A percentile compares a stretch with the other conserved stretches of the same genome.
Conservation (phyloP, 2,888 invertebrate genomes). For the Watsonalla cultraria region DNA sequence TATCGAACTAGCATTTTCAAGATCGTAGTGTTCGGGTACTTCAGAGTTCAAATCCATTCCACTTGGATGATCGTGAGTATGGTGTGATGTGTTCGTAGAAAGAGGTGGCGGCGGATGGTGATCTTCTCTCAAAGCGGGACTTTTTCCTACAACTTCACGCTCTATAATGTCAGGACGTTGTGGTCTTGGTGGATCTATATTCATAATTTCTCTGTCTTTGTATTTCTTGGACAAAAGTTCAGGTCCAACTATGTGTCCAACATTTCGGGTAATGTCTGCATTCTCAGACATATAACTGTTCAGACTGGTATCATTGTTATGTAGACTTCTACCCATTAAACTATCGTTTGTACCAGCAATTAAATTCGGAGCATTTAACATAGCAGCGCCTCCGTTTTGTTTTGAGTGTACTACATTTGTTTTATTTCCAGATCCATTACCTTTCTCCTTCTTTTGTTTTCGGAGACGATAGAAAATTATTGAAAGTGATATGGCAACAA, state of each 20-base stretch:
- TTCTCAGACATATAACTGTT: slow-evolving; percentile 85
- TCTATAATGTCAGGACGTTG: slow-evolving; percentile 97
- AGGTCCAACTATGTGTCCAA: slow-evolving; percentile 88
- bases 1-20: slow-evolving; percentile 98
- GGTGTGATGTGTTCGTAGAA: slow-evolving; percentile 84
- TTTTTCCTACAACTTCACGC: slow-evolving; percentile 91
- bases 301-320: slow-evolving; percentile 84
- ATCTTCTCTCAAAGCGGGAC: slow-evolving; percentile 87
- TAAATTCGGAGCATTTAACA: slow-evolving; percentile 84
- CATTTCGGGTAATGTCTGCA: slow-evolving; percentile 86
- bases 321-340: slow-evolving; percentile 83
- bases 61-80: slow-evolving; percentile 84
- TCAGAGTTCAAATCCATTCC: slow-evolving; percentile 88
- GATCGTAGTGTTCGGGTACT: slow-evolving; percentile 94
- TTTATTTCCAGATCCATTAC: slow-evolving; percentile 80
- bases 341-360: slow-evolving; percentile 84
- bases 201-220: slow-evolving; percentile 90
- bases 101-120: slow-evolving; percentile 89
- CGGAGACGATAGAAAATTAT: slow-evolving; percentile 95
- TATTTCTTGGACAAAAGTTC: slow-evolving; percentile 93
- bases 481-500: slow-evolving; percentile 93
- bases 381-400: slow-evolving; percentile 84
- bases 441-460: slow-evolving; percentile 92
- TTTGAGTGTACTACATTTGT: slow-evolving; percentile 87
- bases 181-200: slow-evolving; percentile 84